Evolutionary conservation across 1,140 invertebrate species (phyloP).

Genomic region (Luehdorfia chinensis): DNA sequence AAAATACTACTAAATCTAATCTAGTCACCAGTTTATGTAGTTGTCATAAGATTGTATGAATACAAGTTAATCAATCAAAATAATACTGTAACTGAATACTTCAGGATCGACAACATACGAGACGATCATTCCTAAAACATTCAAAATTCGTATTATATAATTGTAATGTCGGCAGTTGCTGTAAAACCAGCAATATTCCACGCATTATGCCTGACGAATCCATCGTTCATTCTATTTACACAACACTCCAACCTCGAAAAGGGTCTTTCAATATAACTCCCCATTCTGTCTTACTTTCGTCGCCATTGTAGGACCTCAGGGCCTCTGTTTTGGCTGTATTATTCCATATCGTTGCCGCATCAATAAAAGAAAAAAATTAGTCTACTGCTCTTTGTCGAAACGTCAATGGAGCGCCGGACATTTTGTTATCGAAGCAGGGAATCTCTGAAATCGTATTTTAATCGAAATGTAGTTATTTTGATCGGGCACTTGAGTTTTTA

Average conservation of each 20-base stretch:
- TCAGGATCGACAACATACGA: too few species aligned
- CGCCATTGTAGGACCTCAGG: slow-evolving; percentile 49
- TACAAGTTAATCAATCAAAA: too few species aligned
- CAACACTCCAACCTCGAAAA: slow-evolving; percentile 65
- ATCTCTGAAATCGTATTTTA: slow-evolving; percentile 53
- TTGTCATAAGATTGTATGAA: too few species aligned
- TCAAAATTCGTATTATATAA: too few species aligned
- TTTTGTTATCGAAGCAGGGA: slow-evolving; percentile 52
- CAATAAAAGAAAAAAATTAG: slow-evolving; percentile 42
- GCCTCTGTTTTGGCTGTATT: slow-evolving; percentile 54
- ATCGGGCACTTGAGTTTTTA: slow-evolving; percentile 27
- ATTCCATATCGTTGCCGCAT: slow-evolving; percentile 51
- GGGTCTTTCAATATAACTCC: slow-evolving; percentile 71
- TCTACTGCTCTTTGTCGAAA: slow-evolving; percentile 43
- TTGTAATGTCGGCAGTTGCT: slow-evolving; percentile 35
- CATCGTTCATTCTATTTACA: slow-evolving; percentile 62
- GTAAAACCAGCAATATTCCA: slow-evolving; percentile 47
- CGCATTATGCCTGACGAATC: slow-evolving; percentile 56
- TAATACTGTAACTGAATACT: too few species aligned
- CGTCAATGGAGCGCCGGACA: slow-evolving; percentile 53
- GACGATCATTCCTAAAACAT: too few species aligned
- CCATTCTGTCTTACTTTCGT: slow-evolving; percentile 54
- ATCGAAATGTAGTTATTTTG: slow-evolving; percentile 54
- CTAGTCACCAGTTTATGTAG: too few species aligned
- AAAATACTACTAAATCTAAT: too few species aligned